These are phyloP conservation scores for Valencia hispanica DNA, from an alignment of 2,797 vertebrate species.

Conservation along the genomic window DNA sequence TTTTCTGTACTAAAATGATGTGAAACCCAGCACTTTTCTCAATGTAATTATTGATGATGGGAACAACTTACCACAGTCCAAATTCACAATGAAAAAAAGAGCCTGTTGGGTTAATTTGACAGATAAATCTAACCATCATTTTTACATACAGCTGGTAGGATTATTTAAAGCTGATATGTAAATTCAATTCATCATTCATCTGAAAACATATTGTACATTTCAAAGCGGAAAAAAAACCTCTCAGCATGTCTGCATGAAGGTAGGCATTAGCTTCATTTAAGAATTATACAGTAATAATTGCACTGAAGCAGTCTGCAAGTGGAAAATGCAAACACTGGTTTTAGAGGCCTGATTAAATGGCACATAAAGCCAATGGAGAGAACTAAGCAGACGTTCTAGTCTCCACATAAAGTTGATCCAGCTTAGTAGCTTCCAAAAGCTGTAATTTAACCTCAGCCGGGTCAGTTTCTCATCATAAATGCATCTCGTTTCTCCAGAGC, in stretches of 20 bases:
- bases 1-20: too few species aligned
- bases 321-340: not conserved
- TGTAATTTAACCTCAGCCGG: not conserved
- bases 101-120: conserved; percentile 20
- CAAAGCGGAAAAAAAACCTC: conserved; percentile 13
- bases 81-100: conserved; percentile 19
- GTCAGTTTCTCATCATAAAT: not conserved
- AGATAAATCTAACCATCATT: conserved; percentile 11
- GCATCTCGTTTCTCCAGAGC: not conserved
- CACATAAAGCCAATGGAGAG: not conserved
- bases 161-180: conserved; percentile 23
- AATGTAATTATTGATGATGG: conserved; percentile 21
- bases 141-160: conserved; percentile 4
- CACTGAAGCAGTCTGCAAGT: not conserved
- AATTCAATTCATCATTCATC: conserved; percentile 6
- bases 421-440: not conserved
- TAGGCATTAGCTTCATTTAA: conserved; percentile 2
- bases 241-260: not conserved
- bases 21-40: conserved; percentile 4
- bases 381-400: conserved; percentile 1
- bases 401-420: not conserved
- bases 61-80: conserved; percentile 27
- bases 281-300: not conserved
- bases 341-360: not conserved
- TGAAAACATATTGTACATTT: conserved; percentile 13